phyloP scores from a whole-genome alignment of 1,140 invertebrate genomes.

The Drosophila ironensis region DNA sequence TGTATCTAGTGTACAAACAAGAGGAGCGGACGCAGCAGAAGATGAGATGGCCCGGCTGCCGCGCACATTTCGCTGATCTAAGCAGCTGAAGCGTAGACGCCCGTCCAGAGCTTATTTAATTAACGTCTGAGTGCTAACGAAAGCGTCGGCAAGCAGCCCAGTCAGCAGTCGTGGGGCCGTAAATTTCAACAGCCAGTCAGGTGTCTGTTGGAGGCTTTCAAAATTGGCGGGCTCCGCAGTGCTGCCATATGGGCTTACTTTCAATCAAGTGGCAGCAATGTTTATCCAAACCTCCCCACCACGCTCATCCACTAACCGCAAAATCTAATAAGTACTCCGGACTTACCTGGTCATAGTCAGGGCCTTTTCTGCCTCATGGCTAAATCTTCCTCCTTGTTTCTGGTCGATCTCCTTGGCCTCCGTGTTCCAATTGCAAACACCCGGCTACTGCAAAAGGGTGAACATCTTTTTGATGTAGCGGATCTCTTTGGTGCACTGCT shows the following conservation, averaged over 20 bases:
- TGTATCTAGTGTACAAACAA: conserved; percentile 27
- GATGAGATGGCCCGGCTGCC: conserved; percentile 9
- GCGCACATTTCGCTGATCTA: conserved; percentile 53
- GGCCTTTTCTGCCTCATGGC: too few relatives aligned
- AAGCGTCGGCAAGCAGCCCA: conserved; percentile 26
- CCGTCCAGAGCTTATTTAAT: conserved; percentile 65
- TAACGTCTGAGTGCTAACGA: conserved; percentile 54
- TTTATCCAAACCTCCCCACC: too few relatives aligned
- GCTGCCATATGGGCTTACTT: background rate
- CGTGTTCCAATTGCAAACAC: too few relatives aligned
- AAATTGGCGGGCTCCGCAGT: background rate
- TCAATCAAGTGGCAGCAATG: too few relatives aligned
- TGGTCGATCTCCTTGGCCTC: too few relatives aligned
- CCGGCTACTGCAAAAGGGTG: too few relatives aligned
- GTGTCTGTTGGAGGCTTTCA: background rate
- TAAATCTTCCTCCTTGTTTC: too few relatives aligned
- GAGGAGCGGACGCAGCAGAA: conserved; percentile 11
- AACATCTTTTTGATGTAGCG: too few relatives aligned
- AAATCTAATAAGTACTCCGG: too few relatives aligned
- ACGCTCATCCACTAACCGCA: too few relatives aligned
- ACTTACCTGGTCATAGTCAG: too few relatives aligned
- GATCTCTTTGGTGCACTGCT: too few relatives aligned
- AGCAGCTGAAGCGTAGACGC: conserved; percentile 43
- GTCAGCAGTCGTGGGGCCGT: conserved; percentile 17
- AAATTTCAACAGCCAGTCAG: background rate